Evolutionary conservation across 2,888 invertebrate species (phyloP).

Genomic region (Ernsta delagoae): DNA sequence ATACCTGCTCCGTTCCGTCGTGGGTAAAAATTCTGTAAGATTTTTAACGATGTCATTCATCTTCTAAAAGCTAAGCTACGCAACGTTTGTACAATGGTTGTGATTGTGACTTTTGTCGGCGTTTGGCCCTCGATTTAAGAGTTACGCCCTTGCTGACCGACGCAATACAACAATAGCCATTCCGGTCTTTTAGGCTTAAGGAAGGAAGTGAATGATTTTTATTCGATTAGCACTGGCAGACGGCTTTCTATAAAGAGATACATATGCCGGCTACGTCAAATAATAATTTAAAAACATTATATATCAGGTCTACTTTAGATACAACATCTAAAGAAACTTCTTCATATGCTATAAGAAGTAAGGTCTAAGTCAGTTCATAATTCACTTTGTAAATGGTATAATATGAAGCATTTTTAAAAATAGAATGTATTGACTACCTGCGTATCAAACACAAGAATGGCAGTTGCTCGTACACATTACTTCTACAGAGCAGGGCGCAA

Average conservation of each 20-base stretch:
- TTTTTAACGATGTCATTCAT: too few species aligned
- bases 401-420: background rate
- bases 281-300: background rate
- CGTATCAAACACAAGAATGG: slow-evolving; percentile 9
- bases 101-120: slow-evolving; percentile 31
- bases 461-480: slow-evolving; percentile 11
- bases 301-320: background rate
- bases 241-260: slow-evolving; percentile 52
- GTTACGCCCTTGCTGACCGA: slow-evolving; percentile 53
- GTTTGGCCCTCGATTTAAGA: slow-evolving; percentile 47
- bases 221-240: slow-evolving; percentile 61
- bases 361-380: too few species aligned
- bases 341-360: too few species aligned
- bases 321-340: too few species aligned
- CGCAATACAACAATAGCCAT: slow-evolving; percentile 50
- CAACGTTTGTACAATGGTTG: slow-evolving; percentile 35
- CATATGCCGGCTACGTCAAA: background rate
- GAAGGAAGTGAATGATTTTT: slow-evolving; percentile 72
- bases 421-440: background rate
- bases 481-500: slow-evolving; percentile 38
- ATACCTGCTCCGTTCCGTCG: too few species aligned
- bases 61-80: slow-evolving; percentile 30
- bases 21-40: too few species aligned
- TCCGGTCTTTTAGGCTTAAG: slow-evolving; percentile 45
- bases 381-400: too few species aligned